phyloP scores from a whole-genome alignment of 2,797 vertebrate species.

The Cossypha dichroa region DNA sequence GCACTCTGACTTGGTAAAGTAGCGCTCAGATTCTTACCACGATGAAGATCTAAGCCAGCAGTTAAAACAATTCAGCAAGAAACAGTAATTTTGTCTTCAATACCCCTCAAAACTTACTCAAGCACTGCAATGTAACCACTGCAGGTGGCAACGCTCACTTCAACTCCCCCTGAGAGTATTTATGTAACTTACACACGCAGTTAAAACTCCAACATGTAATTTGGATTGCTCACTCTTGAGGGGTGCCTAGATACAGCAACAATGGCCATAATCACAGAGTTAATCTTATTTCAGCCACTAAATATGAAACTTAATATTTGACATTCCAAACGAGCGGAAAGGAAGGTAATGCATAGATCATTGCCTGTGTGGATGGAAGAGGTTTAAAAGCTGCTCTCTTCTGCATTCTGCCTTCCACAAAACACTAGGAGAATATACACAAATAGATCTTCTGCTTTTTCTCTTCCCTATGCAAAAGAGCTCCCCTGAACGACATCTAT shows the following conservation, averaged over 20 bases:
- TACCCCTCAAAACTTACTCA: not conserved
- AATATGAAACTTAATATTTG: not conserved
- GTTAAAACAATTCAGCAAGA: not conserved
- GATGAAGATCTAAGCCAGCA: not conserved
- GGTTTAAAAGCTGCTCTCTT: not conserved
- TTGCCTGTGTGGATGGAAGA: not conserved
- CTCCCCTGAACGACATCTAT: slow-evolving; percentile 1
- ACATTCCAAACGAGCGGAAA: not conserved
- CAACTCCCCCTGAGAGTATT: not conserved
- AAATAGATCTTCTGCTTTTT: not conserved
- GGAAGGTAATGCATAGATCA: not conserved
- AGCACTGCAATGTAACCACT: not conserved
- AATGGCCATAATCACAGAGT: not conserved
- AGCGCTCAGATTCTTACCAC: accelerated
- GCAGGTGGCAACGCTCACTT: not conserved
- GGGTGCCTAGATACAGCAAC: not conserved
- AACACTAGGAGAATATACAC: not conserved
- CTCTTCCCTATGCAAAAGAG: not conserved
- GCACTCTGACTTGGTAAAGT: not conserved
- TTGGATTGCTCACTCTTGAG: not conserved
- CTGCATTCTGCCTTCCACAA: not conserved
- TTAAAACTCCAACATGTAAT: not conserved
- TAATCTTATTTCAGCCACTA: not conserved
- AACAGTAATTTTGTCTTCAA: not conserved
- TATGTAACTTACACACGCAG: not conserved